Percentiles rank a stretch among this genome's conserved stretches.
Evolutionary conservation across 2,113 vertebrate species (phyloP).

Genomic region (Mandrillus leucophaeus): DNA sequence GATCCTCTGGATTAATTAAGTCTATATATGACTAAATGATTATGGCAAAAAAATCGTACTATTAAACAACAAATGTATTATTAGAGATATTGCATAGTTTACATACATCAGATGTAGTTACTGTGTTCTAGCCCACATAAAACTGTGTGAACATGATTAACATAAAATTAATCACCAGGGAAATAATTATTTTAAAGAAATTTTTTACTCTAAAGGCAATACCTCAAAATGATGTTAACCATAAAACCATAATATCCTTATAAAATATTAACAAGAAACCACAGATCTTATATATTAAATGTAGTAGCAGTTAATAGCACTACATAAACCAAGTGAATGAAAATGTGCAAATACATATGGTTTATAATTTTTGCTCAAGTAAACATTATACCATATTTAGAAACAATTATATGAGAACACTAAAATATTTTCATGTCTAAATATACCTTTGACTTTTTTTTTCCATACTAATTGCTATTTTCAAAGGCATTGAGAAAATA

Average conservation of each 20-base stretch:
- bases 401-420: constrained; percentile 37
- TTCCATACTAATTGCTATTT: background rate
- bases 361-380: constrained; percentile 50
- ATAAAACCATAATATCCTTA: constrained; percentile 60
- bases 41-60: background rate
- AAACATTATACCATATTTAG: constrained; percentile 32
- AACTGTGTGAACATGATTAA: constrained; percentile 58
- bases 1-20: background rate
- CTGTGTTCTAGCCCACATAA: background rate
- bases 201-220: constrained; percentile 32
- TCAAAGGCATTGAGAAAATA: constrained; percentile 19
- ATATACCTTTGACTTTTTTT: background rate
- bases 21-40: background rate
- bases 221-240: constrained; percentile 48
- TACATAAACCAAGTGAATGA: constrained; percentile 53
- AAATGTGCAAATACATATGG: constrained; percentile 49
- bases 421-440: constrained; percentile 24
- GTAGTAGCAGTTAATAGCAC: constrained; percentile 55
- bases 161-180: constrained; percentile 58
- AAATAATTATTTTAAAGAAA: constrained; percentile 61
- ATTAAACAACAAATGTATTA: constrained; percentile 52
- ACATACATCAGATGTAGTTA: constrained; percentile 32
- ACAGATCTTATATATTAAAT: constrained; percentile 47
- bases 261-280: constrained; percentile 62
- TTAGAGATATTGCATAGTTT: constrained; percentile 18